A percentile compares a stretch with the other conserved stretches of the same genome.
These are phyloP conservation scores for Heteronetta atricapilla DNA, from an alignment of 2,113 vertebrate species.

Conservation along the genomic window DNA sequence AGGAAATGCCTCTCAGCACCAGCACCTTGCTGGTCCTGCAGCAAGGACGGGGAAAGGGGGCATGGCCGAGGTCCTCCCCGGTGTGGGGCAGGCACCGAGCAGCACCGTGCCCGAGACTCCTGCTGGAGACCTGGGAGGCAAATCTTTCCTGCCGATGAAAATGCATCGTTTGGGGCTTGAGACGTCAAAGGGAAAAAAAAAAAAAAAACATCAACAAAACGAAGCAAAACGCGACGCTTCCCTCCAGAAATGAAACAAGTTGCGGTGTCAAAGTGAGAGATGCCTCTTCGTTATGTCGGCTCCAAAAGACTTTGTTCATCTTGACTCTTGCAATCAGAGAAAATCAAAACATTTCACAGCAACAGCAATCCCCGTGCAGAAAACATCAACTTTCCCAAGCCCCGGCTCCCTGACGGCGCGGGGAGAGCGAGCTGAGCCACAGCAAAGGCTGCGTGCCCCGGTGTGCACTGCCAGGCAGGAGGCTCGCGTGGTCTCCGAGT, in stretches of 20 bases:
- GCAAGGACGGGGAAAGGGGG: not conserved
- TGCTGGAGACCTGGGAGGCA: accelerated
- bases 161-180: accelerated
- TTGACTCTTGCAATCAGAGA: not conserved
- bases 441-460: not conserved
- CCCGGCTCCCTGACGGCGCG: not conserved
- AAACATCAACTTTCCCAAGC: not conserved
- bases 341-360: not conserved
- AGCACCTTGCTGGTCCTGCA: not conserved
- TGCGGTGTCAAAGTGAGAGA: not conserved
- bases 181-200: accelerated
- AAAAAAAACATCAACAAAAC: not conserved
- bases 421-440: too few relatives aligned
- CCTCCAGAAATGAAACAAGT: not conserved
- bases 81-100: too few relatives aligned
- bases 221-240: not conserved
- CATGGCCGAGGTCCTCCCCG: accelerated
- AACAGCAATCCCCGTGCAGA: accelerated
- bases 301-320: not conserved
- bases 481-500: accelerated
- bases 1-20: not conserved
- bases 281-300: accelerated
- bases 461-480: not conserved
- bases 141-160: not conserved
- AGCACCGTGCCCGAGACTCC: not conserved